phyloP scores from a whole-genome alignment of 2,888 invertebrate genomes.

The Oxyscelio sp. region DNA sequence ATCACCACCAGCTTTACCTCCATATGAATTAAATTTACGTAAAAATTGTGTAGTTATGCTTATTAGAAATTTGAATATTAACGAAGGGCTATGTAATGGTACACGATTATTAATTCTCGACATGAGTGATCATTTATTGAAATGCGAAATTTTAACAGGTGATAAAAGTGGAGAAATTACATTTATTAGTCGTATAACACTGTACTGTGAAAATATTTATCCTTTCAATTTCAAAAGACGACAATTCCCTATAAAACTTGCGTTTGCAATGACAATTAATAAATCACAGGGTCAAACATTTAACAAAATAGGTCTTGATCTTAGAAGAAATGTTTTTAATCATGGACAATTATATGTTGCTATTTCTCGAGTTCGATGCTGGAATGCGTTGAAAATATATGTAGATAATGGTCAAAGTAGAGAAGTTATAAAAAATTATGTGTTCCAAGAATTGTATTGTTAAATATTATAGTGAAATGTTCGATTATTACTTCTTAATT shows the following conservation, averaged over 20 bases:
- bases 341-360: constrained; percentile 13
- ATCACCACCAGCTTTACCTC: constrained; percentile 15
- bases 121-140: not conserved
- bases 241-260: constrained; percentile 9
- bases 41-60: too few species aligned
- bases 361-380: not conserved
- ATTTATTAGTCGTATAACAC: not conserved
- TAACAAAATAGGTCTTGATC: not conserved
- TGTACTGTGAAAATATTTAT: not conserved
- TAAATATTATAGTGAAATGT: too few species aligned
- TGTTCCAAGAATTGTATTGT: constrained; percentile 36
- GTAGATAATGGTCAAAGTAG: constrained; percentile 49
- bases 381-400: constrained; percentile 7
- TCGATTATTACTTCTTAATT: too few species aligned
- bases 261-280: constrained; percentile 14
- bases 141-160: too few species aligned
- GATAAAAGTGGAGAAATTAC: not conserved
- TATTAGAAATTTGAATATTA: too few species aligned
- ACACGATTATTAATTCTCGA: constrained; percentile 5
- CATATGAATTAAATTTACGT: constrained; percentile 13
- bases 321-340: not conserved
- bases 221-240: too few species aligned
- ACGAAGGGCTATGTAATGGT: too few species aligned
- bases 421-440: constrained; percentile 35
- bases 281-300: too few species aligned